Conservation (phyloP, 2,888 invertebrate genomes). For the Congeria kusceri region DNA sequence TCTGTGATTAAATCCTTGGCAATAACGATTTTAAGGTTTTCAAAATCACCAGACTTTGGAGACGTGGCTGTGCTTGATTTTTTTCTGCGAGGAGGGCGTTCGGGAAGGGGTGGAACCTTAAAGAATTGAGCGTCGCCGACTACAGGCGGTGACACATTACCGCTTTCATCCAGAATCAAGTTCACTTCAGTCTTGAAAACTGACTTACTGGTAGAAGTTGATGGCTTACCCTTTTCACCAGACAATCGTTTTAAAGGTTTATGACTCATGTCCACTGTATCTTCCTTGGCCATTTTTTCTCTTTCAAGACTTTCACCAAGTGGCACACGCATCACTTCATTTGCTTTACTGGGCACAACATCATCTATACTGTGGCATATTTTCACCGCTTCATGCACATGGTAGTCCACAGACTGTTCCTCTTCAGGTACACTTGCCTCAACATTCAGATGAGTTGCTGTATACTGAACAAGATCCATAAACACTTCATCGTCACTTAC, state of each 20-base stretch:
- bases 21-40: too few species aligned
- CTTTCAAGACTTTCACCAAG: too few species aligned
- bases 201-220: background rate
- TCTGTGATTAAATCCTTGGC: too few species aligned
- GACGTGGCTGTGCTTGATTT: slow-evolving; percentile 22
- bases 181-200: slow-evolving; percentile 18
- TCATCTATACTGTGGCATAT: slow-evolving; percentile 43
- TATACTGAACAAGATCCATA: too few species aligned
- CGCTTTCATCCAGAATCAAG: slow-evolving; percentile 28
- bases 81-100: slow-evolving; percentile 26
- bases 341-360: background rate
- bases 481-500: too few species aligned
- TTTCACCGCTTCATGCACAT: slow-evolving; percentile 22
- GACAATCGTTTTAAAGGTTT: slow-evolving; percentile 22
- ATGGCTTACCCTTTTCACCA: background rate
- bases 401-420: slow-evolving; percentile 8
- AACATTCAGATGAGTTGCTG: too few species aligned
- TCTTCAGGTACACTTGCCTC: background rate
- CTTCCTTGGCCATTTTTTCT: too few species aligned
- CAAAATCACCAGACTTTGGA: background rate
- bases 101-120: slow-evolving; percentile 40
- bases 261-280: background rate
- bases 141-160: slow-evolving; percentile 23
- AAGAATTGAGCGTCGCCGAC: slow-evolving; percentile 19
- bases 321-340: too few species aligned